Evolutionary conservation across 2,888 invertebrate species (phyloP).

Genomic region (Aproaerema taeniolella): DNA sequence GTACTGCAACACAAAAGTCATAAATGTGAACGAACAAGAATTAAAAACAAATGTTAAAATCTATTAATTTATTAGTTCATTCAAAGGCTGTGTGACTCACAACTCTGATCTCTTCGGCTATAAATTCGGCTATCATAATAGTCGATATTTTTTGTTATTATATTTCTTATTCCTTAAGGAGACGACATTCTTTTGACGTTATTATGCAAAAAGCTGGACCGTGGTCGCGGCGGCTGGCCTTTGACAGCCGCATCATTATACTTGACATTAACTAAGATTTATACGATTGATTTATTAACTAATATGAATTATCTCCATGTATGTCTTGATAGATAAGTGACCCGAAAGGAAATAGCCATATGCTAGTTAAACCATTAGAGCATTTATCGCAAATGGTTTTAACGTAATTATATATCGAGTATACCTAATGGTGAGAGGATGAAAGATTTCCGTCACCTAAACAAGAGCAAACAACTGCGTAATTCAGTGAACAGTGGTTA

Average conservation of each 20-base stretch:
- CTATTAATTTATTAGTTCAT: too few species aligned
- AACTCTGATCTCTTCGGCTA: slow-evolving; percentile 31
- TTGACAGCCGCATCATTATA: slow-evolving; percentile 71
- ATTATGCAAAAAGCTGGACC: slow-evolving; percentile 76
- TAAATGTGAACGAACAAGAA: too few species aligned
- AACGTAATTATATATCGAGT: too few species aligned
- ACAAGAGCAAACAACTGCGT: slow-evolving; percentile 58
- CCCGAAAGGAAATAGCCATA: slow-evolving; percentile 12
- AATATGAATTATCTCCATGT: slow-evolving; percentile 53
- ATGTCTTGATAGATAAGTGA: slow-evolving; percentile 21
- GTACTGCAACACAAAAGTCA: too few species aligned
- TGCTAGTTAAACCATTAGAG: too few species aligned
- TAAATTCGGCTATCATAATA: slow-evolving; percentile 61
- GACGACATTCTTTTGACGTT: slow-evolving; percentile 66
- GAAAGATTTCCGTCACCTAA: slow-evolving; percentile 30
- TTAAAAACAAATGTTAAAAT: too few species aligned
- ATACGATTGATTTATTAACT: slow-evolving; percentile 63
- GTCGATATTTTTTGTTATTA: slow-evolving; percentile 72
- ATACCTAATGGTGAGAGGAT: too few species aligned
- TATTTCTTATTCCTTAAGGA: too few species aligned
- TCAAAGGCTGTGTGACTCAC: slow-evolving; percentile 40
- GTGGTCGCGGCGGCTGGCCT: slow-evolving; percentile 61
- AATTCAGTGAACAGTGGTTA: slow-evolving; percentile 71
- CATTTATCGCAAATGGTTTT: too few species aligned
- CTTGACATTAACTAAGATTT: slow-evolving; percentile 71